phyloP scores from a whole-genome alignment of 2,888 invertebrate species.

The Crepidodera aurea region DNA sequence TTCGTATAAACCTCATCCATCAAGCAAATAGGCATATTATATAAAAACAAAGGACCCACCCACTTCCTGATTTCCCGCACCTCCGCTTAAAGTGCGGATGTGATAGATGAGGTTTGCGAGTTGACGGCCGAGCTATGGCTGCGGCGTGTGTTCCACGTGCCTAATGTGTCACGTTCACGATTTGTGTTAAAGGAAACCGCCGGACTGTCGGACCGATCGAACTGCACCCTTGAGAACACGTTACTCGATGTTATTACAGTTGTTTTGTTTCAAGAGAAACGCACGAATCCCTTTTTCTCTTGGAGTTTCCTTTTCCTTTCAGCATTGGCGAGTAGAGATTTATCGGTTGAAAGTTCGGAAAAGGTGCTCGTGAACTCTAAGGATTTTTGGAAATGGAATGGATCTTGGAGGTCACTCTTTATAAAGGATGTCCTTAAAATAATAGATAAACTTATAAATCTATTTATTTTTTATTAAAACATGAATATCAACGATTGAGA shows the following conservation, averaged over 20 bases:
- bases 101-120: slow-evolving; percentile 57
- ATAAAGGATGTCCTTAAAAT: too few species aligned
- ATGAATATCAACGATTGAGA: too few species aligned
- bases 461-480: too few species aligned
- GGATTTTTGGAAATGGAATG: background rate
- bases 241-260: slow-evolving; percentile 60
- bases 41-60: background rate
- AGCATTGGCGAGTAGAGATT: background rate
- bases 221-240: slow-evolving; percentile 55
- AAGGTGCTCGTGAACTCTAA: background rate
- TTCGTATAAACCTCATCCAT: background rate
- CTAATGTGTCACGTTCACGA: slow-evolving; percentile 58
- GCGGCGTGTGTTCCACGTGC: slow-evolving; percentile 53
- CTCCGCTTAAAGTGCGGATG: slow-evolving; percentile 39
- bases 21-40: background rate
- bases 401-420: background rate
- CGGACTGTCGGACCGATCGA: slow-evolving; percentile 54
- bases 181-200: slow-evolving; percentile 57
- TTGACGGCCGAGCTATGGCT: slow-evolving; percentile 49
- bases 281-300: slow-evolving; percentile 36
- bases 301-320: slow-evolving; percentile 17
- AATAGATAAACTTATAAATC: too few species aligned
- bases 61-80: background rate
- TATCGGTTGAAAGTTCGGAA: background rate
- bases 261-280: slow-evolving; percentile 58